Evolutionary conservation across 2,113 vertebrate genomes (phyloP), one percentile per base, ranked within the genome.

Genomic region (Nyctereutes procyonoides): DNA sequence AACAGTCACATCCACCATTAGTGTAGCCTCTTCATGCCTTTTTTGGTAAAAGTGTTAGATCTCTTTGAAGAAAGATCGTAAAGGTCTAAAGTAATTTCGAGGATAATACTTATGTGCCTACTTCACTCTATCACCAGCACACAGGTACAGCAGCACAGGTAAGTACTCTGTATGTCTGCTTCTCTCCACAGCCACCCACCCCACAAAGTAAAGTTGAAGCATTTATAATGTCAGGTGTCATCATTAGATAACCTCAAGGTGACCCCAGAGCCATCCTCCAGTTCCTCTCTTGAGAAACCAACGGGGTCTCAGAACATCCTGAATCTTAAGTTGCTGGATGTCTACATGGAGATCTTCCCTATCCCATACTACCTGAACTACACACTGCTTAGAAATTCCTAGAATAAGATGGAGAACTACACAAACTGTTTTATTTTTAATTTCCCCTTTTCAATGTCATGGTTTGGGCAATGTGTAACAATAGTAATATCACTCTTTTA

Each of bases 1-100:
- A 12, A 84, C 1, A 24, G 76, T 48, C 65, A 63, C 0, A 0
- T n/a, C 51, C 9, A 14, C 38, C 6, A 16, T 5, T 3, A n/a
- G 22, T 3, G 2, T 32, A 48, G 32, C 11, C 38, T 88, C 35
- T 17, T 6, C 1, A 5, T 38, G 38, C 20, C 16, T 60, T 55
- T 60, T 32, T 38, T 24, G 11, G 14, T 86, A 30, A 80, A 92
- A 62, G 56, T 58, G 5, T 26, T n/a, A 20, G 8, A 90, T 38
- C 30, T 73, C 85, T 80, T 56, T 85, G 73, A 74, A 93, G 55
- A 56, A 74, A 55, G 19, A 28, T 10, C 73, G 28, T 51, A 51
- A 77, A 77, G 43, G 26, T 77, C 14, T 30, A 26, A 77, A 17
- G 74, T 48, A 28, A 35, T 65, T 30, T 0, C 5, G 48, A 32